These are phyloP conservation scores for Eudemis profundana DNA, from an alignment of 2,888 invertebrate genomes.

Conservation along the genomic window DNA sequence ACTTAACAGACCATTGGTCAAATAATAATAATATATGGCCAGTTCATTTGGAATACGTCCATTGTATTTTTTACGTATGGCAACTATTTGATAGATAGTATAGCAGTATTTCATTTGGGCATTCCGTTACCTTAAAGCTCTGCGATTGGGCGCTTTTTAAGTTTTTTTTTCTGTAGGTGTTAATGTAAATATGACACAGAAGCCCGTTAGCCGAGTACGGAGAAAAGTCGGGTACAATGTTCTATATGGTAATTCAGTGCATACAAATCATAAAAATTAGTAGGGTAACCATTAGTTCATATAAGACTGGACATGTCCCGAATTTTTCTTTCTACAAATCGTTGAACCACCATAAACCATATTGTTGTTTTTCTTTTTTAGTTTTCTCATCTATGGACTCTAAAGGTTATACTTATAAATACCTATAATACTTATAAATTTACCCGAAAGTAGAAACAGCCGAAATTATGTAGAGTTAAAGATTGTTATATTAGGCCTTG, in stretches of 20 bases:
- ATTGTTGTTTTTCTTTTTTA: too few species aligned
- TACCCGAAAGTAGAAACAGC: too few species aligned
- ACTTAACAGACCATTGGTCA: slow-evolving; percentile 58
- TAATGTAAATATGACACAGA: slow-evolving; percentile 27
- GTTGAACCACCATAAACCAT: too few species aligned
- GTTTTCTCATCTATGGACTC: too few species aligned
- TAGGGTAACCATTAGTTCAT: too few species aligned
- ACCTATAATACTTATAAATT: too few species aligned
- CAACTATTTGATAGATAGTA: slow-evolving; percentile 45
- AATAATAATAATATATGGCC: slow-evolving; percentile 67
- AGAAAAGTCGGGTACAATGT: slow-evolving; percentile 4
- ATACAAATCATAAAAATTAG: background rate
- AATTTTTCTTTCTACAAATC: too few species aligned
- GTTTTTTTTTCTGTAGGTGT: slow-evolving; percentile 21
- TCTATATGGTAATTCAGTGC: background rate
- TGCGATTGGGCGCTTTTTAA: slow-evolving; percentile 30
- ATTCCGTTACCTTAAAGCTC: slow-evolving; percentile 24
- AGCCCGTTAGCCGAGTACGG: slow-evolving; percentile 3
- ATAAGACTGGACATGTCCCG: too few species aligned
- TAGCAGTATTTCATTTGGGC: slow-evolving; percentile 40
- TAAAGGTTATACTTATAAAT: too few species aligned
- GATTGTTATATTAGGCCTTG: too few species aligned
- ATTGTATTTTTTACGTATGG: slow-evolving; percentile 62
- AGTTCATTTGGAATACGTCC: slow-evolving; percentile 57
- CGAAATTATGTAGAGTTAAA: too few species aligned